Base-by-base conservation (phyloP, 2,888 invertebrate species). In the Meghimatium bilineatum region DNA sequence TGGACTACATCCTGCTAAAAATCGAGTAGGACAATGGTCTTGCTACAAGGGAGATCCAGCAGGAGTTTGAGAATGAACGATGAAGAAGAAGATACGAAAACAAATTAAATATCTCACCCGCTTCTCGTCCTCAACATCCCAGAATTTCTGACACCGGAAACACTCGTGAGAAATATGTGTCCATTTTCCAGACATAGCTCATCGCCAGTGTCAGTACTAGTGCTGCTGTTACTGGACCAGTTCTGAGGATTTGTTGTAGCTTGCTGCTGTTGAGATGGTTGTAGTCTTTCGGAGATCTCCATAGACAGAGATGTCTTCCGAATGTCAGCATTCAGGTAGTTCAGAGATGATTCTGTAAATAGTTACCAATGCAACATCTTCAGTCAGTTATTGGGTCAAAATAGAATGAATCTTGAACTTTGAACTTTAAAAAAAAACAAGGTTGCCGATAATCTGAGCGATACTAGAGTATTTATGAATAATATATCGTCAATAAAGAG, bases 291-390 rank as follows among this genome's bases (percentile, higher is more conserved):
- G 10, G 80, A 69, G 49, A 83, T 81, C 67, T 87, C 87, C 82
- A 85, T 82, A 60, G 84, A 84, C 74, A 84, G 66, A 34, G 87
- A 87, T 34, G 84, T 36, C 67, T 86, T 83, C 1, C 86, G 80
- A 44, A 56, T 80, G 63, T 69, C 72, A n/a, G 82, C 79, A 60
- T 84, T 34, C 32, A 86, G 63, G 20, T 29, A 67, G 52, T 67
- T 76, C 12, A 66, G 72, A 1, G 85, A 74, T 20, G 77, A 77
- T n/a, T 83, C 86, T 85, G 80, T 32, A 66, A 79, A 44, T 75
- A n/a, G 44, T 23, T n/a, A 74, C 26, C 71, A 56, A 34, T 5
- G 36, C 14, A 32, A 69, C 44, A 20, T 71, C 32, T 49, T 10
- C 26, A 71, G 32, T 49, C 56, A 56, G 56, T 36, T 29, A 12